Evolutionary conservation across 2,797 vertebrate genomes (phyloP).

Genomic region (Chrysocyon brachyurus): DNA sequence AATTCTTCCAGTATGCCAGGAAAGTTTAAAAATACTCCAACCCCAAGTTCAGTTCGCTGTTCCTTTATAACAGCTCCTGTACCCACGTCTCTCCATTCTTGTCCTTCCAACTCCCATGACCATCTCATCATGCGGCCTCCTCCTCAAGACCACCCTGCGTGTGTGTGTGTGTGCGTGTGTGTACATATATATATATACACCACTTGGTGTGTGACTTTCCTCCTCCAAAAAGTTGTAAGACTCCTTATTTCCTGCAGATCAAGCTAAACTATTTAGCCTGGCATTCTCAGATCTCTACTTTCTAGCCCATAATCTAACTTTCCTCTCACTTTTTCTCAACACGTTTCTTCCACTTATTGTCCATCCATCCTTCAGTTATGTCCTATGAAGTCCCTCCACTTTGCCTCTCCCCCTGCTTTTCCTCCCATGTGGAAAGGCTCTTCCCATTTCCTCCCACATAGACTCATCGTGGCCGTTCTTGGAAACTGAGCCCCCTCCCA

Average conservation of each 20-base stretch:
- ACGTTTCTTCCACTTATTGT: not conserved
- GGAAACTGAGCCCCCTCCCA: not conserved
- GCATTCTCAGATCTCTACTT: not conserved
- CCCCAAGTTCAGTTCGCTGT: not conserved
- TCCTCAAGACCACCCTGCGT: not conserved
- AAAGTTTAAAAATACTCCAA: conserved; percentile 19
- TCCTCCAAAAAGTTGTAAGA: not conserved
- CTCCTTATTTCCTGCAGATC: not conserved
- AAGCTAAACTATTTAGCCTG: not conserved
- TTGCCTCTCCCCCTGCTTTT: not conserved
- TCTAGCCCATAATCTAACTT: not conserved
- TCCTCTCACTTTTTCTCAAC: not conserved
- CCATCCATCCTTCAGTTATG: not conserved
- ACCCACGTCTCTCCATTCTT: not conserved
- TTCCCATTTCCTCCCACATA: not conserved
- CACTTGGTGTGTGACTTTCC: not conserved
- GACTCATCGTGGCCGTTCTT: not conserved
- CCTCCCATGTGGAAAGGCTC: not conserved
- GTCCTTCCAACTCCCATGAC: not conserved
- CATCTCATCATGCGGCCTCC: not conserved
- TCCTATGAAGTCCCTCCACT: not conserved
- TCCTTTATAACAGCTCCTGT: not conserved
- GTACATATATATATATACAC: not conserved
- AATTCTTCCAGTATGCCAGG: not conserved
- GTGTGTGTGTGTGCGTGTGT: no score